These are phyloP conservation scores for Tapirus terrestris DNA, from an alignment of 2,113 vertebrate species.

Conservation along the genomic window DNA sequence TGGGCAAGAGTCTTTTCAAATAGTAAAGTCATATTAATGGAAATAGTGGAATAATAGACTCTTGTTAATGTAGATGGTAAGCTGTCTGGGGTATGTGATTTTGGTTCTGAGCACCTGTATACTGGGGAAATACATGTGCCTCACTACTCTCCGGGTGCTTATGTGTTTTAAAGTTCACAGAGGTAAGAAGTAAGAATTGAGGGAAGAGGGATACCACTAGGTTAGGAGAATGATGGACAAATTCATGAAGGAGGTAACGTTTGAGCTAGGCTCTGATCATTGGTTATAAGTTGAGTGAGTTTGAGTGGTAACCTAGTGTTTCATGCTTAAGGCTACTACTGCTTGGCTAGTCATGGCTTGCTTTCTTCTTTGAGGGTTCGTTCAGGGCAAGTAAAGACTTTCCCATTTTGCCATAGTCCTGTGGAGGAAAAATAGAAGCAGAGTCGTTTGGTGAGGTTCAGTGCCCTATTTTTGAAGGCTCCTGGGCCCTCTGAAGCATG, in stretches of 20 bases:
- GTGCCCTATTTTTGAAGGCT: neutral
- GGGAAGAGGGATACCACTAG: neutral
- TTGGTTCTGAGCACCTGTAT: neutral
- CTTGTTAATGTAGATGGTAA: neutral
- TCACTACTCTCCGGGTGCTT: neutral
- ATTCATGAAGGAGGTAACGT: neutral
- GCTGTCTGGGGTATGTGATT: neutral
- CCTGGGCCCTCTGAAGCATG: neutral
- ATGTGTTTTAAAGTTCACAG: slow-evolving; percentile 5
- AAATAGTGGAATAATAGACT: neutral
- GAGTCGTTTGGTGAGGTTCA: neutral
- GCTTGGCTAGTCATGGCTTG: neutral
- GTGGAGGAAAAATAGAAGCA: neutral
- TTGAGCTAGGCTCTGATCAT: neutral
- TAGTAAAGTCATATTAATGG: neutral
- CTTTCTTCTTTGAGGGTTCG: slow-evolving; percentile 25
- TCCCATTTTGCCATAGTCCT: neutral
- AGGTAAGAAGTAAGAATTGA: slow-evolving; percentile 16
- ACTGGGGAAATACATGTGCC: neutral
- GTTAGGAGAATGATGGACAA: neutral
- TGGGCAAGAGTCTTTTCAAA: neutral
- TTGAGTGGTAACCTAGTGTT: neutral
- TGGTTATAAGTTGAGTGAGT: neutral
- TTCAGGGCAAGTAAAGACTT: neutral
- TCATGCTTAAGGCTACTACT: neutral